These are phyloP conservation scores for Maconellicoccus hirsutus DNA, from an alignment of 1,140 invertebrate genomes.

Conservation along the genomic window DNA sequence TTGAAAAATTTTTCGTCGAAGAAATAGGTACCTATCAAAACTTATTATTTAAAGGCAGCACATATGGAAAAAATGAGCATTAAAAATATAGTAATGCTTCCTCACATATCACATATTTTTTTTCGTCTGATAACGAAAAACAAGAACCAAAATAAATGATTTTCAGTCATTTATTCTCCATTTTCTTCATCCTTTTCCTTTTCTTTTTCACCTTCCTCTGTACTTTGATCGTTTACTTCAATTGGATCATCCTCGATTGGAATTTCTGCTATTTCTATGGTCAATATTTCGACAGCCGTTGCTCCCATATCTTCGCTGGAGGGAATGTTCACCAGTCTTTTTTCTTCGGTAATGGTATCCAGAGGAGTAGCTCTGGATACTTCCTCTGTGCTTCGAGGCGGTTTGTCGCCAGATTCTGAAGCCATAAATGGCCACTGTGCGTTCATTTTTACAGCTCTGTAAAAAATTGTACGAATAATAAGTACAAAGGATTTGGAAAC, in stretches of 20 bases:
- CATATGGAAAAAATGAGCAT: too few species aligned
- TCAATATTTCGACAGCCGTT: background rate
- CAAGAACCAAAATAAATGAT: background rate
- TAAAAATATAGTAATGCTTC: too few species aligned
- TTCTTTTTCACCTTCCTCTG: background rate
- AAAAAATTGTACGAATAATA: background rate
- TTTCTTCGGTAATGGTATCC: background rate
- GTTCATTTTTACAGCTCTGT: constrained; percentile 6
- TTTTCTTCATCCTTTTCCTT: background rate
- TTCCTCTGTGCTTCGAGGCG: background rate
- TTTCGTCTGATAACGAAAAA: too few species aligned
- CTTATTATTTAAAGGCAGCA: too few species aligned
- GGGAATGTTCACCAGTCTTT: background rate
- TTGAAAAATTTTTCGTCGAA: too few species aligned
- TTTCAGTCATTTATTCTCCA: background rate
- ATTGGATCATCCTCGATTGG: background rate
- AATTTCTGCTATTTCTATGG: constrained; percentile 13
- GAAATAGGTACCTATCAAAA: too few species aligned
- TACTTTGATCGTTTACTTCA: background rate
- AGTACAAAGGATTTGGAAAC: too few species aligned
- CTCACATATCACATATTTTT: too few species aligned
- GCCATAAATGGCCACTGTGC: background rate
- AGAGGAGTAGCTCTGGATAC: background rate
- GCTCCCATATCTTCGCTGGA: background rate
- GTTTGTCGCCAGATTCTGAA: background rate